Conservation (phyloP, 2,113 vertebrate genomes). For the Hyaena hyaena region DNA sequence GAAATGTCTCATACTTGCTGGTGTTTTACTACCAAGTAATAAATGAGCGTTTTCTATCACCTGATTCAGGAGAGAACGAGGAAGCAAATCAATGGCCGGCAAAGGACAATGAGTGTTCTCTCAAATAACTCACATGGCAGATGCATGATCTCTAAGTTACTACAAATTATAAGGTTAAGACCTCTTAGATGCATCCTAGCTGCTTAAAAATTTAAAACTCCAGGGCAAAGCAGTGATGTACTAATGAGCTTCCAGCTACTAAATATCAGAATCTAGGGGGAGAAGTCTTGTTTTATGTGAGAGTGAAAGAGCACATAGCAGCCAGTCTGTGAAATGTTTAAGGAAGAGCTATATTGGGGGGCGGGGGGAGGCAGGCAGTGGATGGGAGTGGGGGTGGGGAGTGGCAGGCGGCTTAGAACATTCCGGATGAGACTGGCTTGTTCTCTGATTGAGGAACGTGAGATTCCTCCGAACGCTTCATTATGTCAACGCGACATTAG, state of each 20-base stretch:
- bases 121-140: constrained; percentile 79
- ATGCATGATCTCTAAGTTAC: constrained; percentile 85
- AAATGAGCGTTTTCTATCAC: constrained; percentile 81
- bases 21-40: constrained; percentile 83
- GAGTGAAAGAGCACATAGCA: constrained; percentile 66
- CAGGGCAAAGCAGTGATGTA: constrained; percentile 81
- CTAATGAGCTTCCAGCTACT: constrained; percentile 87
- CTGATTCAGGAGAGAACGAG: constrained; percentile 75
- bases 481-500: neutral
- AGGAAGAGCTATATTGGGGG: constrained; percentile 60
- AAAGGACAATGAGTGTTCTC: constrained; percentile 79
- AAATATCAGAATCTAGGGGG: constrained; percentile 77
- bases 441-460: constrained; percentile 15
- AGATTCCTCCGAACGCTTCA: constrained; percentile 30
- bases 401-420: neutral
- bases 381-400: fast-evolving
- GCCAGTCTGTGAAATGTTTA: constrained; percentile 72
- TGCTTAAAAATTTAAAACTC: constrained; percentile 90
- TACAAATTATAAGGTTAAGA: constrained; percentile 89
- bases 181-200: constrained; percentile 85
- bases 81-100: constrained; percentile 82
- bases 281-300: constrained; percentile 78
- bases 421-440: constrained; percentile 35
- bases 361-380: neutral
- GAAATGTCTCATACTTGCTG: constrained; percentile 82